Evolutionary conservation across 2,888 invertebrate species (phyloP).

Genomic region (Pteria penguin): DNA sequence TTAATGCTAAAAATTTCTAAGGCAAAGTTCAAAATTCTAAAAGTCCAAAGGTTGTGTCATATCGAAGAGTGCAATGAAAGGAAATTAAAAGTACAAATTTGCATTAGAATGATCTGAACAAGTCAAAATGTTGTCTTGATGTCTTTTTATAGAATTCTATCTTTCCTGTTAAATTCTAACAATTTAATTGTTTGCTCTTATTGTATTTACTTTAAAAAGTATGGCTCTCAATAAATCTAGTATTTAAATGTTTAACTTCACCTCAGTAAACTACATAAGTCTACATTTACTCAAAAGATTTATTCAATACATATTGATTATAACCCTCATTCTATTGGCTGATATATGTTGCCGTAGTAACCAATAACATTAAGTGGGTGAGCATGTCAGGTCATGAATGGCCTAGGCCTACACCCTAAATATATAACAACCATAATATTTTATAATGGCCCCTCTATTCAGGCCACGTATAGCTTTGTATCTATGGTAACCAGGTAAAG

Average conservation of each 20-base stretch:
- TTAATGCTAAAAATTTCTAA: no score
- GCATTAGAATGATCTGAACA: no score
- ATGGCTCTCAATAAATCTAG: not conserved
- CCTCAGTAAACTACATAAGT: not conserved
- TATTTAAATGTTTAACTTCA: not conserved
- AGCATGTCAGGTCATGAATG: slow-evolving; percentile 37
- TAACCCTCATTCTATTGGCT: slow-evolving; percentile 39
- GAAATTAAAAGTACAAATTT: no score
- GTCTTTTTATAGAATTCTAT: no score
- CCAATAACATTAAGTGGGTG: slow-evolving; percentile 28
- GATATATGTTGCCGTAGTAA: slow-evolving; percentile 58
- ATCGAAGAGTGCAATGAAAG: no score
- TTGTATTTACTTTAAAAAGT: not conserved
- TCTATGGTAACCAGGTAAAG: slow-evolving; percentile 54
- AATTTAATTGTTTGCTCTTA: no score
- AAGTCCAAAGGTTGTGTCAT: no score
- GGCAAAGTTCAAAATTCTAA: no score
- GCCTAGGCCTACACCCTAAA: slow-evolving; percentile 30
- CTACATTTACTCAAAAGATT: slow-evolving; percentile 35
- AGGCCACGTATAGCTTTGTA: slow-evolving; percentile 33
- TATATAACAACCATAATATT: slow-evolving; percentile 41
- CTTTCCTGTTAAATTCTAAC: no score
- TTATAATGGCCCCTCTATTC: slow-evolving; percentile 13
- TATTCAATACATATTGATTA: slow-evolving; percentile 69
- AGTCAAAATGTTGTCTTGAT: no score